phyloP scores from a whole-genome alignment of 2,888 invertebrate species.

The Exocentrus adspersus region DNA sequence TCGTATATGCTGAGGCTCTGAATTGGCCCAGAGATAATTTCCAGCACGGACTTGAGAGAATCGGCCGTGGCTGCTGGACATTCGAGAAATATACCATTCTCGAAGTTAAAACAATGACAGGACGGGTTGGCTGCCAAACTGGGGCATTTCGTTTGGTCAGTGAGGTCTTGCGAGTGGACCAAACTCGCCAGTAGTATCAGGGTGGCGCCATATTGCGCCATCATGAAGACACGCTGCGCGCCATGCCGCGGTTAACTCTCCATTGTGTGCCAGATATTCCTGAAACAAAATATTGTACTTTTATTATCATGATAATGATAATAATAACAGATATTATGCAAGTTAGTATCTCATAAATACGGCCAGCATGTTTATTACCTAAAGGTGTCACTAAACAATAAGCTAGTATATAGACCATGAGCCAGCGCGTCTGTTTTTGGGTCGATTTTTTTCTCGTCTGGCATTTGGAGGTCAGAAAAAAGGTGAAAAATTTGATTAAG shows the following conservation, averaged over 20 bases:
- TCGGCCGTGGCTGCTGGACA: constrained; percentile 84
- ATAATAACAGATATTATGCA: no score
- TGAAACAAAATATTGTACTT: constrained; percentile 22
- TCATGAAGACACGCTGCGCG: constrained; percentile 52
- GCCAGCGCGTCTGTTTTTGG: no score
- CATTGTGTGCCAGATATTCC: background rate
- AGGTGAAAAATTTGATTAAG: no score
- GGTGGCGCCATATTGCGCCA: constrained; percentile 57
- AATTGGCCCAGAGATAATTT: constrained; percentile 74
- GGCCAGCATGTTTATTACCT: no score
- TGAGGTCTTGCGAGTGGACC: constrained; percentile 51
- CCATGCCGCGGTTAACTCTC: constrained; percentile 38
- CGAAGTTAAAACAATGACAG: constrained; percentile 92
- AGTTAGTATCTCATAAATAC: no score
- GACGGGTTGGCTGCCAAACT: constrained; percentile 80
- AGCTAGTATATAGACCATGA: no score
- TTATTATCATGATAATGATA: no score
- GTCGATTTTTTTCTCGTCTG: no score
- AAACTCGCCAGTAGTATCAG: constrained; percentile 51
- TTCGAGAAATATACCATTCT: constrained; percentile 90
- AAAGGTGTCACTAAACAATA: no score
- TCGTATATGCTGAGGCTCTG: constrained; percentile 91
- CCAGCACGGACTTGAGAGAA: constrained; percentile 78
- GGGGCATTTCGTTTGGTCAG: constrained; percentile 69
- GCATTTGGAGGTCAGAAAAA: no score